A percentile compares a stretch with the other conserved stretches of the same genome.
These are phyloP conservation scores for Aphelenchoides fujianensis DNA, from an alignment of 1,140 invertebrate species.

Conservation along the genomic window DNA sequence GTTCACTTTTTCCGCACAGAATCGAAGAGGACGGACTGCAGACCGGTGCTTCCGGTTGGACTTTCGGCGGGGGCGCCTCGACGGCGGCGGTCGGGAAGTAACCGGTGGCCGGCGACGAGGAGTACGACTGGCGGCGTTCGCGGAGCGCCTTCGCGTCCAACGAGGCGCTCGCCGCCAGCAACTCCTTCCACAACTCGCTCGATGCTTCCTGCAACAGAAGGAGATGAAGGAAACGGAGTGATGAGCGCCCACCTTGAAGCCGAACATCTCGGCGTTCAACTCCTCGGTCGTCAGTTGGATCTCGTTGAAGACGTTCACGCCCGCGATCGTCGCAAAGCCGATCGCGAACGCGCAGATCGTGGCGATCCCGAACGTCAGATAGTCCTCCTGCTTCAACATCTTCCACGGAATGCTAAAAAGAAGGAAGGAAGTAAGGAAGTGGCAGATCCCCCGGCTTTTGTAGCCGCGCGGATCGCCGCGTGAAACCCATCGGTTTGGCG, in stretches of 20 bases:
- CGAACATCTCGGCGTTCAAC: not conserved
- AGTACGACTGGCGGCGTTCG: not conserved
- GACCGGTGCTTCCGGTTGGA: not conserved
- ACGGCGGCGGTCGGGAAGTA: not conserved
- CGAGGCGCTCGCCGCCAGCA: not conserved
- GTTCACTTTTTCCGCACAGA: no score
- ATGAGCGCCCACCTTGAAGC: constrained; percentile 4
- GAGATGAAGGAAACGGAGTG: not conserved
- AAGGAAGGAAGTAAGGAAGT: not conserved
- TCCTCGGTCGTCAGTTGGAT: not conserved
- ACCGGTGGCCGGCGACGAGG: not conserved
- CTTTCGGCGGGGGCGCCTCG: not conserved
- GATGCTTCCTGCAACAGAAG: not conserved
- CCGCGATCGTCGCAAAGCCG: not conserved
- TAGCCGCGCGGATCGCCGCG: not conserved
- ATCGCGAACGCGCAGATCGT: not conserved
- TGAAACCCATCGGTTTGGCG: no score
- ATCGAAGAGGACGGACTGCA: not conserved
- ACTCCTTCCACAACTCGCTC: not conserved
- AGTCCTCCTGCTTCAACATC: not conserved
- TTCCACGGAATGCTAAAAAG: not conserved
- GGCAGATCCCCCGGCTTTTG: not conserved
- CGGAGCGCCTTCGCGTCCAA: not conserved
- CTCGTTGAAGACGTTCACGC: constrained; percentile 1
- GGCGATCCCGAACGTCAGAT: not conserved